phyloP scores from a whole-genome alignment of 2,888 invertebrate species.

The Synanthedon formicaeformis region DNA sequence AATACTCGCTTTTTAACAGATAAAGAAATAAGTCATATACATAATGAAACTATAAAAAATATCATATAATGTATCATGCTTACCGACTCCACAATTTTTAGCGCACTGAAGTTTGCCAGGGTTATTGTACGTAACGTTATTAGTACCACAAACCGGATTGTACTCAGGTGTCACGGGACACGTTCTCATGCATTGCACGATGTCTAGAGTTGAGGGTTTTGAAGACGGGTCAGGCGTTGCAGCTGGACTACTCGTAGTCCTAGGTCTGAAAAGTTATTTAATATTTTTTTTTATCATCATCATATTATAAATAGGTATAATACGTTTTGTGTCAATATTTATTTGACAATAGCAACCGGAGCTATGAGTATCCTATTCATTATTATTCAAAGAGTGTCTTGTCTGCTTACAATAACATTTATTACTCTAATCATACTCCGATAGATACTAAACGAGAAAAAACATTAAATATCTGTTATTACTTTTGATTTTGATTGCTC shows the following conservation, averaged over 20 bases:
- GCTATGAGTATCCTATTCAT: too few relatives aligned
- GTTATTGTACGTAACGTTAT: conserved; percentile 34
- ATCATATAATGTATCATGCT: conserved; percentile 3
- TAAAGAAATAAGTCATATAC: neutral
- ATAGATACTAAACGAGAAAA: too few relatives aligned
- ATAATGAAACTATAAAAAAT: neutral
- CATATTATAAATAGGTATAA: neutral
- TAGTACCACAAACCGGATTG: conserved; percentile 43
- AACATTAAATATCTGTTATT: too few relatives aligned
- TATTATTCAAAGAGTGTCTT: too few relatives aligned
- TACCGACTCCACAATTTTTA: conserved; percentile 18
- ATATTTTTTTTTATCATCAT: neutral
- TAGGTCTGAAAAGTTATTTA: neutral
- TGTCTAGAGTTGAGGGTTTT: neutral
- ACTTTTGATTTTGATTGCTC: too few relatives aligned
- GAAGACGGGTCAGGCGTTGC: neutral
- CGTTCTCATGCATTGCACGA: neutral
- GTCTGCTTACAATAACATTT: too few relatives aligned
- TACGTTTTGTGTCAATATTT: neutral
- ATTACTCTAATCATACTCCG: too few relatives aligned
- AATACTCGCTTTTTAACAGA: too few relatives aligned
- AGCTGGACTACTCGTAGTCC: neutral
- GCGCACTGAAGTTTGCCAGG: conserved; percentile 28
- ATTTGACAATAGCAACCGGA: too few relatives aligned
- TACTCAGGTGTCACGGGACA: conserved; percentile 36